Evolutionary conservation across 2,113 vertebrate species (phyloP), one percentile per base, ranked within the genome.

Genomic region (Eublepharis macularius): DNA sequence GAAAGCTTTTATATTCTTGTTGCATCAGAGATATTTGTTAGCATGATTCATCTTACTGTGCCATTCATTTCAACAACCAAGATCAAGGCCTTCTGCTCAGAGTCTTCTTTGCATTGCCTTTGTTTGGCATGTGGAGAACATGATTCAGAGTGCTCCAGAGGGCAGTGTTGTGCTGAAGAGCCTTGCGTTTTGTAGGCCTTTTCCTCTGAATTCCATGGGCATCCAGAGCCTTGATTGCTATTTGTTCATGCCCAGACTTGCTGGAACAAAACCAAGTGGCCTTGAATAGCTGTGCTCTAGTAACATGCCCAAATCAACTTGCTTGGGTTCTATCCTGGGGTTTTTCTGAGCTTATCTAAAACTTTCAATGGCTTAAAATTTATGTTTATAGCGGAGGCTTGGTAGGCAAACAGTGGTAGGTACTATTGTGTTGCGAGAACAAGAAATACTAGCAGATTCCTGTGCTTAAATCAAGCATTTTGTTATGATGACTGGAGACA

Each of bases 81-180:
- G 78, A 94, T 72, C 82, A 90, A 39, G 54, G 57, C 14, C n/a
- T 93, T 91, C 90, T 78, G 41, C 81, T 77, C 87, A 43, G 89
- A 1, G 34, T 89, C 84, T 57, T 41, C 81, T 26, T 73, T 87
- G 14, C 80, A 0, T 41, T 76, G 45, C 65, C 86, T 92, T 87
- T 73, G 79, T 76, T 92, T 90, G 76, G 34, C 82, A 73, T 90
- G 57, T 2, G 4, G 85, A 9, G 70, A 92, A 45, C 81, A 36
- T 34, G 63, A 91, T 45, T 90, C 81, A 45, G 32, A 91, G 82
- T 81, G 90, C 85, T 94, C 86, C 68, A 92, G 85, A 91, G 82
- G 85, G 72, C 80, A 88, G 26, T 84, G 54, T 90, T 86, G 85
- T 63, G 78, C 78, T 39, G 80, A 82, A 49, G 39, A 92, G 87